A percentile compares a stretch with the other conserved stretches of the same genome.
Evolutionary conservation across 1,140 invertebrate genomes (phyloP).

Genomic region (Lepidotrigona ventralis): DNA sequence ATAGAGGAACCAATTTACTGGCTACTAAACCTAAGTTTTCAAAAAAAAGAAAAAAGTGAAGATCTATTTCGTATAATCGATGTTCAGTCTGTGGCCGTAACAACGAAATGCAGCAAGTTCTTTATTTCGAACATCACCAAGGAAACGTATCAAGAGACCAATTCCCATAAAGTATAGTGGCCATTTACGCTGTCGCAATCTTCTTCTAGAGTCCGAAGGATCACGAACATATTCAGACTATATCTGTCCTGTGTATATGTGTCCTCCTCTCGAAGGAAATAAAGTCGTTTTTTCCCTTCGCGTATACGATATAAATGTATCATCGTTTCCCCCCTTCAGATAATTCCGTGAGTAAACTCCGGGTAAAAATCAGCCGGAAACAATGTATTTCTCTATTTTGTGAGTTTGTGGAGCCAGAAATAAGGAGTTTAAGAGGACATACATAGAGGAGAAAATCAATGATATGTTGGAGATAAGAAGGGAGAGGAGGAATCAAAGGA

Average conservation of each 20-base stretch:
- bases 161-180: slow-evolving; percentile 15
- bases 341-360: slow-evolving; percentile 13
- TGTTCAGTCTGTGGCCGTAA: neutral
- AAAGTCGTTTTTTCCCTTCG: neutral
- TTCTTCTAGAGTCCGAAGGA: neutral
- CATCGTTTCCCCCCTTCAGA: neutral
- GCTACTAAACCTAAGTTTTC: neutral
- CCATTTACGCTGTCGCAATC: neutral
- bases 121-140: neutral
- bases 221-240: neutral
- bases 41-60: neutral
- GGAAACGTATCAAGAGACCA: slow-evolving; percentile 9
- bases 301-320: slow-evolving; percentile 4
- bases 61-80: neutral
- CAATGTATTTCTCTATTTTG: neutral
- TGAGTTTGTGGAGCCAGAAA: neutral
- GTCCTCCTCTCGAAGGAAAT: neutral
- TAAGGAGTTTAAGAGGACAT: neutral
- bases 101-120: neutral
- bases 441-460: neutral
- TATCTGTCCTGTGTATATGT: neutral
- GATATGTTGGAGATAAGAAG: slow-evolving; percentile 12
- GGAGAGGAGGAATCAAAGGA: neutral
- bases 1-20: no score
- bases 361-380: slow-evolving; percentile 16